Evolutionary conservation across 1,140 invertebrate species (phyloP).

Genomic region (Halyomorpha halys): DNA sequence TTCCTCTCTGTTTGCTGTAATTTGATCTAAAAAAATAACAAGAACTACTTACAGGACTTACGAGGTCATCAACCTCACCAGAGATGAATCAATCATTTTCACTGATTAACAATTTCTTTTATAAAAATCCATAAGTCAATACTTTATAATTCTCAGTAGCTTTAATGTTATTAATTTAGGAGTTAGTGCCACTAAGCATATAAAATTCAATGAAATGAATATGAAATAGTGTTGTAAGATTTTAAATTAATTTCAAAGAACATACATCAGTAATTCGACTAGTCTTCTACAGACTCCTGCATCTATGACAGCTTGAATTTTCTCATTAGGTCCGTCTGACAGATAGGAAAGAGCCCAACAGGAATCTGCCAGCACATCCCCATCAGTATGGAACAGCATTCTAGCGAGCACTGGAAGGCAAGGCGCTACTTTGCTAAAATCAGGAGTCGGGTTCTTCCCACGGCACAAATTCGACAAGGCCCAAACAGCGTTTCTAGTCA

Average conservation of each 20-base stretch:
- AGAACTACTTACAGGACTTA: too few species aligned
- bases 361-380: slow-evolving; percentile 86
- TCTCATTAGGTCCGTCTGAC: slow-evolving; percentile 94
- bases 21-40: too few species aligned
- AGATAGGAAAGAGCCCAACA: slow-evolving; percentile 94
- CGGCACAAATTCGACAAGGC: slow-evolving; percentile 91
- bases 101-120: too few species aligned
- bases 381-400: slow-evolving; percentile 78
- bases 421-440: slow-evolving; percentile 68
- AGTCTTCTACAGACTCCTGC: slow-evolving; percentile 87
- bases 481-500: slow-evolving; percentile 97
- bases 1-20: too few species aligned
- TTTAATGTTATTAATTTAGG: too few species aligned
- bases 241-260: too few species aligned
- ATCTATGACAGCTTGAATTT: slow-evolving; percentile 96
- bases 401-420: slow-evolving; percentile 79
- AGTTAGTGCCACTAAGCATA: too few species aligned
- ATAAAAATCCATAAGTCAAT: too few species aligned
- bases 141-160: too few species aligned
- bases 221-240: not conserved
- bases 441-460: slow-evolving; percentile 92
- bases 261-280: slow-evolving; percentile 85
- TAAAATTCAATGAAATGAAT: too few species aligned
- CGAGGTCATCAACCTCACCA: too few species aligned
- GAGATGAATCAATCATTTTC: too few species aligned